Conservation (phyloP, 2,113 vertebrate species). For the Xiphophorus couchianus region DNA sequence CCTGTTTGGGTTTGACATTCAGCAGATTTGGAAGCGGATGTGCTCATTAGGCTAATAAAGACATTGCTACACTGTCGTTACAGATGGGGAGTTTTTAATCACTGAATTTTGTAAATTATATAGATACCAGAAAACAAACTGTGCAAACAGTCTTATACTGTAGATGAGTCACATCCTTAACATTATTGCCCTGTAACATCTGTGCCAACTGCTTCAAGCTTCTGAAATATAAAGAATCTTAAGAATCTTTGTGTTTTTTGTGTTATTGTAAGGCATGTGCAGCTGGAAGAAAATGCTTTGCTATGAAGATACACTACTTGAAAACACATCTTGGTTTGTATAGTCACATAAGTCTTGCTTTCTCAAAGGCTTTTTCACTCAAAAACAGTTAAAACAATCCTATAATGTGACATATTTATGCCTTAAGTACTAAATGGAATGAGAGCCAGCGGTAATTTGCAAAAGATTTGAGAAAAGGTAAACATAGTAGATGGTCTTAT, state of each 20-base stretch:
- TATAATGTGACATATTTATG: background rate
- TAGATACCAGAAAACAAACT: conserved; percentile 15
- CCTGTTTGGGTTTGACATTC: conserved; percentile 11
- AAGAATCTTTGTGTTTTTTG: background rate
- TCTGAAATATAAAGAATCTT: background rate
- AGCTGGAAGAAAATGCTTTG: background rate
- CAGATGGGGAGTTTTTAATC: background rate
- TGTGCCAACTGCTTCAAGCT: conserved; percentile 5
- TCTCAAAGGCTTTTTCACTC: background rate
- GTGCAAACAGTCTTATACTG: background rate
- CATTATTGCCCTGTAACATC: conserved; percentile 5
- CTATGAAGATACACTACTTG: background rate
- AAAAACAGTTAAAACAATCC: background rate
- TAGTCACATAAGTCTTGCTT: background rate
- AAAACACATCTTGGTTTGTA: background rate
- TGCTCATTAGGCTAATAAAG: conserved; percentile 5
- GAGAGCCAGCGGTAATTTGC: background rate
- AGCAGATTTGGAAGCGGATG: conserved; percentile 1
- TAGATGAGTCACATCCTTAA: conserved; percentile 2
- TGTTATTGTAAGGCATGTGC: background rate
- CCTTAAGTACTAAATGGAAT: background rate
- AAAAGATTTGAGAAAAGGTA: conserved; percentile 11
- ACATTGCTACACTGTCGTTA: conserved; percentile 5
- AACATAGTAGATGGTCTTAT: conserved; percentile 2
- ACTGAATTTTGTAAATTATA: conserved; percentile 1